Base-by-base conservation (phyloP, 1,140 invertebrate species). In the Lasioglossum baleicum region DNA sequence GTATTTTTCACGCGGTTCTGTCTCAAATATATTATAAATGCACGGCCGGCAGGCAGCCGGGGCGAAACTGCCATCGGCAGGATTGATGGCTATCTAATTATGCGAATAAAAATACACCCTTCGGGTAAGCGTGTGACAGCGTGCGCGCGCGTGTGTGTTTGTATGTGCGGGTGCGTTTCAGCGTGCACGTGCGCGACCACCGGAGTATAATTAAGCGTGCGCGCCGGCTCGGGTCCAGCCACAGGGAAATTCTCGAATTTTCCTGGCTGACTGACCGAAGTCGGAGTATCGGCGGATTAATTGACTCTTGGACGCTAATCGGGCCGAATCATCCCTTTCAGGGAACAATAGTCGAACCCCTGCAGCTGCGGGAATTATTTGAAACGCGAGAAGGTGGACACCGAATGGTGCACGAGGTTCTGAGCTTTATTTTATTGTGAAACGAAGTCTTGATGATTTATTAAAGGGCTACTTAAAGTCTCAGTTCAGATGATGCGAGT, bases 61-160 rank as follows among this genome's bases (percentile, higher is more conserved):
- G 64, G 44, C 58, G 8, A 26, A 48, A 66, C 58, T 81, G 75
- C 58, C 81, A 76, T 69, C 83, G 79, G 44, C 71, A 83, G 74
- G 86, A 90, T 90, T 89, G 88, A 90, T 88, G 88, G 88, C 68
- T 83, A 88, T 86, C 85, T 90, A 90, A 90, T 90, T 90, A 90
- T 84, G 80, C 75, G 81, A 85, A 85, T 88, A 89, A 90, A 88
- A 87, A 84, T 88, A 83, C 76, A 73, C 40, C 63, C 66, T 69
- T 22, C 40, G 75, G 71, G 35, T 42, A 22, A 64, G 44, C 44
- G 44, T 48, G 51, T 15, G 51, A 53, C 13, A 72, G 60, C 75
- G 31, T n/a, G 4, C 44, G 15, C 26, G 22, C 17, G 26, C 26
- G n/a, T 35, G 48, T 15, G 48, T 42, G 51, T 42, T 26, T 26